A percentile compares a stretch with the other conserved stretches of the same genome.
Conservation (phyloP, 2,113 vertebrate species). For the Onychorhynchus coronatus region DNA sequence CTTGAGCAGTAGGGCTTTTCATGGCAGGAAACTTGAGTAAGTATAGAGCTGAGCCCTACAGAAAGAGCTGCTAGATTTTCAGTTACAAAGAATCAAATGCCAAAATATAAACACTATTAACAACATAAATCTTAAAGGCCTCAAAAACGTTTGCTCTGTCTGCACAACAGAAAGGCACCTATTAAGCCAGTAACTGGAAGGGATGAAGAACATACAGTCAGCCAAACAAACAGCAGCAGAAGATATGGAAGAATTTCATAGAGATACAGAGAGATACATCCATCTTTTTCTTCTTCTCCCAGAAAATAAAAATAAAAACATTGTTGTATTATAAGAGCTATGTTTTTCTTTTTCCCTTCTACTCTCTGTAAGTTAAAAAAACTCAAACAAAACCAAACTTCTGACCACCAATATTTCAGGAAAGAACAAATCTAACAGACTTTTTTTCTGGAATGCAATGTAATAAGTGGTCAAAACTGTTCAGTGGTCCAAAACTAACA, state of each 20-base stretch:
- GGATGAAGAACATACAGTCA: neutral
- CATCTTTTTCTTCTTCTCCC: neutral
- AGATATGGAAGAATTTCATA: neutral
- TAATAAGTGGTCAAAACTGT: neutral
- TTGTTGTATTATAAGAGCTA: neutral
- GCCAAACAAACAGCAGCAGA: neutral
- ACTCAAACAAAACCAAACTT: neutral
- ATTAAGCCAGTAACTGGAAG: neutral
- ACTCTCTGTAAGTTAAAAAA: rapidly evolving
- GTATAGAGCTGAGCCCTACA: neutral
- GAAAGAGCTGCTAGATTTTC: neutral
- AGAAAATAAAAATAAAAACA: neutral
- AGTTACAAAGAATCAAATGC: neutral
- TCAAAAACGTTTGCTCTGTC: neutral
- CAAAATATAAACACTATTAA: neutral
- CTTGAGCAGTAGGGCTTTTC: neutral
- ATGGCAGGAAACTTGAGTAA: neutral
- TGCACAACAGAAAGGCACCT: neutral
- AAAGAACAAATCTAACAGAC: neutral
- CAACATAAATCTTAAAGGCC: neutral
- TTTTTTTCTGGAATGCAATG: neutral
- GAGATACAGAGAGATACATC: neutral
- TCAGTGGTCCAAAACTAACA: neutral
- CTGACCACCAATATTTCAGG: neutral
- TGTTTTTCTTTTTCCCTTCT: neutral